A percentile compares a stretch with the other conserved stretches of the same genome.
Evolutionary conservation across 2,888 invertebrate genomes (phyloP).

Genomic region (Penaeus monodon): DNA sequence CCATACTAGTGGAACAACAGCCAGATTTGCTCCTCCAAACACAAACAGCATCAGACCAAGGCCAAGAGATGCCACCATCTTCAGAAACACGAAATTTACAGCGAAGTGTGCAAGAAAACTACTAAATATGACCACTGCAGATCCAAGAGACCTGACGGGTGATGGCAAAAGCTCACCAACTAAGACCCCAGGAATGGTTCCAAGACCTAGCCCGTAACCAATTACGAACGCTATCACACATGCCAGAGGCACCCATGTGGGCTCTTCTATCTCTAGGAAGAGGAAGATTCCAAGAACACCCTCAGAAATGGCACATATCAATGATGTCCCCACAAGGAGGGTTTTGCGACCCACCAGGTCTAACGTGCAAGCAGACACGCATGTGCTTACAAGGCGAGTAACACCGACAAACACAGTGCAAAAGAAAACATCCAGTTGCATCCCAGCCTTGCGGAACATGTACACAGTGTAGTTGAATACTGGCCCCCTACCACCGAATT

Average conservation of each 20-base stretch:
- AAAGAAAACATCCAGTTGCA: constrained; percentile 67
- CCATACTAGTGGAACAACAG: no score
- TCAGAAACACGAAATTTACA: no score
- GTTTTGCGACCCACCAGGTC: constrained; percentile 69
- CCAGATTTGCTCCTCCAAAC: no score
- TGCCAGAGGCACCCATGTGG: constrained; percentile 68
- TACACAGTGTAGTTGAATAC: constrained; percentile 70
- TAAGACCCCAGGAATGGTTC: constrained; percentile 50
- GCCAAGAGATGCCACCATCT: no score
- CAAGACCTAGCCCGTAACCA: constrained; percentile 57
- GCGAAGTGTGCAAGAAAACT: constrained; percentile 30
- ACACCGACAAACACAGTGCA: constrained; percentile 69
- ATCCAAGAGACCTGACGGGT: constrained; percentile 49
- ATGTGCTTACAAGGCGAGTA: constrained; percentile 65
- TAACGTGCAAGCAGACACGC: constrained; percentile 68
- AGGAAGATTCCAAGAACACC: constrained; percentile 24
- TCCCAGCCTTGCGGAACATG: constrained; percentile 69
- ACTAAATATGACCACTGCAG: constrained; percentile 30
- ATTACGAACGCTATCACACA: constrained; percentile 65
- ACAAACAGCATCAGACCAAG: no score
- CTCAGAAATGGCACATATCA: constrained; percentile 39
- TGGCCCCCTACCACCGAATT: constrained; percentile 70
- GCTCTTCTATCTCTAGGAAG: no score
- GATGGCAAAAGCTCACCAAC: constrained; percentile 61
- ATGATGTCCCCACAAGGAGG: constrained; percentile 67